These are phyloP conservation scores for Zoanthus sansibaricus DNA, from an alignment of 92 coral and sea anemone genomes.

Conservation along the genomic window DNA sequence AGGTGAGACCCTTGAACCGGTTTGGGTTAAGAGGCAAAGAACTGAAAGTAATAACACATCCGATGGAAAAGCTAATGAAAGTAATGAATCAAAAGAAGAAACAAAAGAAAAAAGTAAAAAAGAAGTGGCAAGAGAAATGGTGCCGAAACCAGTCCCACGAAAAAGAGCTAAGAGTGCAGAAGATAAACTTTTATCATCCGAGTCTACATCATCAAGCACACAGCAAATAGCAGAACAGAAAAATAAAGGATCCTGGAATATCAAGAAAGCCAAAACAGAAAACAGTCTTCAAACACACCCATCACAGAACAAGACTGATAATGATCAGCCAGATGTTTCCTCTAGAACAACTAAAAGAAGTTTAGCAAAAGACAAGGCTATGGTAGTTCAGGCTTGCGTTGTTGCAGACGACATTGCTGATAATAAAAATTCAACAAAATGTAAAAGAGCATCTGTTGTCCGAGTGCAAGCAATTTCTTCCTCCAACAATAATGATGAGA, in stretches of 20 bases:
- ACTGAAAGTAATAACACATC: neutral
- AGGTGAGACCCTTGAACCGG: slow-evolving; percentile 31
- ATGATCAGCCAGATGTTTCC: slow-evolving; percentile 5
- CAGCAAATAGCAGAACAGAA: neutral
- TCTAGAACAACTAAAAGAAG: slow-evolving; percentile 16
- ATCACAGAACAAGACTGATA: neutral
- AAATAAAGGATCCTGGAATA: neutral
- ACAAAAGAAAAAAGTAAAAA: neutral
- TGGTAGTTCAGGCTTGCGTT: slow-evolving; percentile 63
- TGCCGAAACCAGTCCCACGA: slow-evolving; percentile 30
- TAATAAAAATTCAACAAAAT: slow-evolving; percentile 9
- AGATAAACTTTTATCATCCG: slow-evolving; percentile 6
- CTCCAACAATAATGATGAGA: slow-evolving; percentile 10
- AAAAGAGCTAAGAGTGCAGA: slow-evolving; percentile 37
- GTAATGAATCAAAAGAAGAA: neutral
- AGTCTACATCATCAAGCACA: neutral
- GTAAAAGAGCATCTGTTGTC: slow-evolving; percentile 40
- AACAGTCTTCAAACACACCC: slow-evolving; percentile 7
- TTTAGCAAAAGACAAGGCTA: slow-evolving; percentile 29
- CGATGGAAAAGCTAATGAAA: slow-evolving; percentile 3
- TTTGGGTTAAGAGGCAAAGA: slow-evolving; percentile 33
- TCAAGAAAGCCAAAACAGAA: slow-evolving; percentile 27
- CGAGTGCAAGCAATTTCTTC: slow-evolving; percentile 62
- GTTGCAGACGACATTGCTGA: slow-evolving; percentile 28
- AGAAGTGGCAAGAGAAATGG: neutral